Evolutionary conservation across 2,797 vertebrate genomes (phyloP).

Genomic region (Sebastes kiyomatsui): DNA sequence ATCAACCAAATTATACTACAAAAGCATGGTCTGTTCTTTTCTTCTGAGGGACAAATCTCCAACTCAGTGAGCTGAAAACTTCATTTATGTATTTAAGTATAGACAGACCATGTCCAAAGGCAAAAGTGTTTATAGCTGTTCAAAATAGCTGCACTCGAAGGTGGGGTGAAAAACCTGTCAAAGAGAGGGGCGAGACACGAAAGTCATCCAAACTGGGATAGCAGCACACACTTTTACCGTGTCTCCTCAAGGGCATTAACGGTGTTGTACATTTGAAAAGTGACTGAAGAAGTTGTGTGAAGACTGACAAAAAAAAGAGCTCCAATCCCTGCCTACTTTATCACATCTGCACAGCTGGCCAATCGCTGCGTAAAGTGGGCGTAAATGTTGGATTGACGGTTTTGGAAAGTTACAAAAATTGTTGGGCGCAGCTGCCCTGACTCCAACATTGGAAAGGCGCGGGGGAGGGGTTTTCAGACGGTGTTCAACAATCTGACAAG

Average conservation of each 20-base stretch:
- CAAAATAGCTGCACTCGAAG: neutral
- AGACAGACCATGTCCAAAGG: neutral
- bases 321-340: neutral
- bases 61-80: neutral
- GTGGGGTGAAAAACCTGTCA: neutral
- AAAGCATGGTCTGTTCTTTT: neutral
- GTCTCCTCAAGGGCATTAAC: neutral
- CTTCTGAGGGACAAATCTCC: neutral
- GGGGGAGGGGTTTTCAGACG: neutral
- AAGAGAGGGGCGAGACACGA: neutral
- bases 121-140: neutral
- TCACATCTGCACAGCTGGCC: neutral
- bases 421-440: neutral
- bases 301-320: neutral
- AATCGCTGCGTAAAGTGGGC: neutral
- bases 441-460: neutral
- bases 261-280: neutral
- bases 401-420: slow-evolving; percentile 3
- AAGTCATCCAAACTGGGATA: neutral
- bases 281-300: neutral
- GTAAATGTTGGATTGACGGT: neutral
- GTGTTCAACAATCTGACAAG: neutral
- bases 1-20: neutral
- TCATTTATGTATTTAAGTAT: neutral
- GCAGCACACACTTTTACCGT: neutral